Evolutionary conservation across 2,888 invertebrate genomes (phyloP).

Genomic region (Lepidochrysops patricia): DNA sequence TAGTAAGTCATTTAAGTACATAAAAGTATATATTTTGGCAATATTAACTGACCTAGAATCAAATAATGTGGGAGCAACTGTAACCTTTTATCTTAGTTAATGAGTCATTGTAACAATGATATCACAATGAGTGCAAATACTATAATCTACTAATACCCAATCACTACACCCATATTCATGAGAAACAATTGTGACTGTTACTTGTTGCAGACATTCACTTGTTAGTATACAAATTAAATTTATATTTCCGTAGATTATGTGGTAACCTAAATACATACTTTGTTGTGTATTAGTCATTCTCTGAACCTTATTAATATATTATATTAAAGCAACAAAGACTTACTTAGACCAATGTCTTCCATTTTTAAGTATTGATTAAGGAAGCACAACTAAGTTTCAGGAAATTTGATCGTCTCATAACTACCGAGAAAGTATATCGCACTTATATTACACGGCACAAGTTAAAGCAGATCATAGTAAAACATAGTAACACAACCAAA

Average conservation of each 20-base stretch:
- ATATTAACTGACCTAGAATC: neutral
- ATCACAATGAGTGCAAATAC: neutral
- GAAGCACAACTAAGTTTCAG: conserved; percentile 7
- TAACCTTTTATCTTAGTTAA: neutral
- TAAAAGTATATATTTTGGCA: neutral
- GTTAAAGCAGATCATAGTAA: neutral
- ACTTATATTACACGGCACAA: neutral
- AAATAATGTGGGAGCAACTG: neutral
- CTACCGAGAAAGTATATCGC: neutral
- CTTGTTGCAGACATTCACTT: too few species aligned
- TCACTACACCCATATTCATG: too few species aligned
- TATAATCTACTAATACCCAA: too few species aligned
- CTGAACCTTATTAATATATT: neutral
- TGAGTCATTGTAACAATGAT: neutral
- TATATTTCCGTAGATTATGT: neutral
- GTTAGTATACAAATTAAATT: neutral
- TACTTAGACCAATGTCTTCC: conserved; percentile 34
- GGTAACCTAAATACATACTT: neutral
- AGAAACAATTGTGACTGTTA: too few species aligned
- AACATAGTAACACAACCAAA: neutral
- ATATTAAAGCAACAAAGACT: conserved; percentile 22
- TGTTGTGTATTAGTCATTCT: neutral
- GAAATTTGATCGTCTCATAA: conserved; percentile 14
- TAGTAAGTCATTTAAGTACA: too few species aligned
- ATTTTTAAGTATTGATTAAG: conserved; percentile 20